Evolutionary conservation across 2,888 invertebrate genomes (phyloP), one percentile per base, ranked within the genome.

Genomic region (Octodonta nipae): DNA sequence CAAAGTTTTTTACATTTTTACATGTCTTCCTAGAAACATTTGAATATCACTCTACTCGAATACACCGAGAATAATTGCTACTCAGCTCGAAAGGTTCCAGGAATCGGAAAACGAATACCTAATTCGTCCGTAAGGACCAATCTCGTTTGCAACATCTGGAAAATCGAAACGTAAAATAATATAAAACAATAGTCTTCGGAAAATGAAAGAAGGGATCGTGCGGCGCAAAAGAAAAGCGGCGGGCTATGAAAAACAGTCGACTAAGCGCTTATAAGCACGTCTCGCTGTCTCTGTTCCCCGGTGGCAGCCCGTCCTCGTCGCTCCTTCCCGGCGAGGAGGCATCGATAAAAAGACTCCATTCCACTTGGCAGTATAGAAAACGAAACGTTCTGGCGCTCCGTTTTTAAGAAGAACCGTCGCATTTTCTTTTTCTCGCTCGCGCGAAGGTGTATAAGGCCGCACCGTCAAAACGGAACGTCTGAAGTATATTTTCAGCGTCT

Each of bases 401-500:
- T n/a, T n/a, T n/a, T n/a, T n/a, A 22, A 22, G 4, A 4, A 22
- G 11, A 22, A 22, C 10, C 22, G 22, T 4, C 22, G 22, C 33
- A 39, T 33, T 33, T 38, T 39, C 43, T 46, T 46, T 46, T 45
- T 46, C 44, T 38, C 41, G 40, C 48, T 34, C 36, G 32, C 28
- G n/a, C 29, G 33, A 45, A 47, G 49, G 47, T 49, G 46, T 44
- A 47, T 45, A 46, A 45, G 49, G 47, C 46, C 41, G 40, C 38
- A 34, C 45, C 49, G 46, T 45, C 37, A 38, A 35, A 47, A 42
- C 51, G 51, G 37, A 46, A 43, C 50, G 52, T 54, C 56, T 55
- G 54, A 57, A 52, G 54, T 55, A 53, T 30, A 40, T 40, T 48
- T 43, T 45, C 45, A 52, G 52, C 58, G 57, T 58, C 58, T 57